These are phyloP conservation scores for Enteromius argenteus DNA, from an alignment of 2,797 vertebrate species.

Conservation along the genomic window DNA sequence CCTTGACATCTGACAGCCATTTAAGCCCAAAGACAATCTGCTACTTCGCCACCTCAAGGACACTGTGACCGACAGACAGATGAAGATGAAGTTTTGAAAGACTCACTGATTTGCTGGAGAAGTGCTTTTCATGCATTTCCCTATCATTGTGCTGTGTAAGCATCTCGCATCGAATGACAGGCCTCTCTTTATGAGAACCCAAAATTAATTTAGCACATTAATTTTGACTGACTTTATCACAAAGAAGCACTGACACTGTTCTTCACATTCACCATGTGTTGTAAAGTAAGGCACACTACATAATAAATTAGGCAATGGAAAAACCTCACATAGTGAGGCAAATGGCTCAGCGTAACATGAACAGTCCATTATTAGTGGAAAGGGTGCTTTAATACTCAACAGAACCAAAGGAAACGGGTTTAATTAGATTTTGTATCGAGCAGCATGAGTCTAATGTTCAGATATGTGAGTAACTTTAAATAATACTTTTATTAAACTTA, in stretches of 20 bases:
- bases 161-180: slow-evolving; percentile 1
- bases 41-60: not conserved
- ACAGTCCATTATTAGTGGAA: not conserved
- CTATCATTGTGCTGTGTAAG: slow-evolving; percentile 17
- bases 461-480: not conserved
- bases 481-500: not conserved
- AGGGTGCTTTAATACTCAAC: slow-evolving; percentile 1
- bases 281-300: slow-evolving; percentile 3
- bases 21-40: slow-evolving; percentile 9
- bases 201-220: not conserved
- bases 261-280: not conserved
- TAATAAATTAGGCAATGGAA: slow-evolving; percentile 18
- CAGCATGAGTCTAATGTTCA: not conserved
- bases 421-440: not conserved
- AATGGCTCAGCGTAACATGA: not conserved
- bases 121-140: not conserved
- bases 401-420: not conserved
- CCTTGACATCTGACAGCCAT: slow-evolving; percentile 27
- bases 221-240: slow-evolving; percentile 5
- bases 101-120: not conserved
- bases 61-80: not conserved
- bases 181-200: slow-evolving; percentile 3
- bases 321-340: not conserved
- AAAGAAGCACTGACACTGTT: not conserved
- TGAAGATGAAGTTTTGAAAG: not conserved